Evolutionary conservation across 2,113 vertebrate genomes (phyloP), one percentile per base, ranked within the genome.

Genomic region (Lagenorhynchus albirostris): DNA sequence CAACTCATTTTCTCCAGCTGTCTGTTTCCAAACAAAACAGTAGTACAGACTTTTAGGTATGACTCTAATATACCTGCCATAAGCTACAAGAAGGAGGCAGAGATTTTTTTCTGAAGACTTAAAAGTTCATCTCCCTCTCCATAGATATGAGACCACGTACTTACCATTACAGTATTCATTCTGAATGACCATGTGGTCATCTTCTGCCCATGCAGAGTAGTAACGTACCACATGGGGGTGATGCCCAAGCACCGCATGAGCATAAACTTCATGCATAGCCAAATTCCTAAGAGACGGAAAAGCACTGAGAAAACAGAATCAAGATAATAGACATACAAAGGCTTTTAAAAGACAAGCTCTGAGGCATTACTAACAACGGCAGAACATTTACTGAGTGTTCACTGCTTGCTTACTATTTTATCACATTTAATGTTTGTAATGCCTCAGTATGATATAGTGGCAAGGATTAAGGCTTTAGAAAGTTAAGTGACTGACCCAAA

Each of bases 201-300:
- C 99, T 95, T 99, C 99, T 8, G 99, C 99, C 99, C 99, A 99
- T 0, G 99, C 99, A 0, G 99, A 99, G 96, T 99, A 99, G 98
- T 99, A 99, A 26, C 99, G 99, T 4, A 99, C 99, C 2, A 99
- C 99, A 0, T 99, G 99, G 11, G 99, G 99, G 93, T 99, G 99
- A 96, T 99, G 99, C 1, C 99, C 99, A 0, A 99, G 99, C 62
- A 99, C 99, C 0, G 99, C 99, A 0, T 99, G 99, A 20, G 99
- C 99, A 18, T 99, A 99, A 17, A 99, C 99, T 98, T 99, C 99
- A 0, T 99, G 99, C 89, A 99, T 98, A 3, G 99, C 99, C 98
- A 99, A 97, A 96, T 99, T 99, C 98, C 99, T 99, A 95, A 44
- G 85, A 97, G 44, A 97, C 1, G 77, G 71, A 31, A 70, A 80